Conservation (phyloP, 2,797 vertebrate species). For the Enteromius viviparus region DNA sequence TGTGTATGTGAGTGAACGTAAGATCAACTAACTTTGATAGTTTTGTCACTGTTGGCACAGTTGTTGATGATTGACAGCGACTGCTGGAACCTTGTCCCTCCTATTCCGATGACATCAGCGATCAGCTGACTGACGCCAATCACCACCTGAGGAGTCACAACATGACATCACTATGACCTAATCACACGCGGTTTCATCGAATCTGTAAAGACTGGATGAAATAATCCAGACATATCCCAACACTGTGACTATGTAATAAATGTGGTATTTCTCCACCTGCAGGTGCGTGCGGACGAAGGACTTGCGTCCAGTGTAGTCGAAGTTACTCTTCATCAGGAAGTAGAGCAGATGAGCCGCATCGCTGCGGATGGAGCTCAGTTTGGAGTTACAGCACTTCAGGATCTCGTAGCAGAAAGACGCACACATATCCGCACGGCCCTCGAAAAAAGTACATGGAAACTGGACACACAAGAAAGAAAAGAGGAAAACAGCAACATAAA, state of each 20-base stretch:
- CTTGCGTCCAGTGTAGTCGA: slow-evolving; percentile 95
- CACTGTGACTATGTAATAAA: not conserved
- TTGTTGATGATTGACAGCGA: slow-evolving; percentile 98
- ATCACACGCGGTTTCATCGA: not conserved
- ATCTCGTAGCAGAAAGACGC: slow-evolving; percentile 96
- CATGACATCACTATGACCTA: not conserved
- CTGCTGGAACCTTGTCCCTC: slow-evolving; percentile 97
- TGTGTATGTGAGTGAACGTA: not conserved
- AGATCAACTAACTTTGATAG: slow-evolving; percentile 86
- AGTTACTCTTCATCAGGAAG: slow-evolving; percentile 98
- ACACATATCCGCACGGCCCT: slow-evolving; percentile 97
- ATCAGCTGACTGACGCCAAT: slow-evolving; percentile 98
- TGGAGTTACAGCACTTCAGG: slow-evolving; percentile 97
- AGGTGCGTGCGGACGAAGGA: slow-evolving; percentile 95
- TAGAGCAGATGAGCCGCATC: slow-evolving; percentile 96
- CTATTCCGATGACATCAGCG: slow-evolving; percentile 96
- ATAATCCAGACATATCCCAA: not conserved
- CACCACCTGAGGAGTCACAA: slow-evolving; percentile 83
- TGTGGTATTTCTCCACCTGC: slow-evolving; percentile 70
- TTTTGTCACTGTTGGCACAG: slow-evolving; percentile 95
- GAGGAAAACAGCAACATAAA: not conserved
- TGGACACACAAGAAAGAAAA: slow-evolving; percentile 59
- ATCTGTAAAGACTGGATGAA: not conserved
- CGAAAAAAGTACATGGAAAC: slow-evolving; percentile 97
- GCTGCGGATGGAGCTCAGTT: slow-evolving; percentile 91